Evolutionary conservation across 1,140 invertebrate species (phyloP).

Genomic region (Drosophila suzukii): DNA sequence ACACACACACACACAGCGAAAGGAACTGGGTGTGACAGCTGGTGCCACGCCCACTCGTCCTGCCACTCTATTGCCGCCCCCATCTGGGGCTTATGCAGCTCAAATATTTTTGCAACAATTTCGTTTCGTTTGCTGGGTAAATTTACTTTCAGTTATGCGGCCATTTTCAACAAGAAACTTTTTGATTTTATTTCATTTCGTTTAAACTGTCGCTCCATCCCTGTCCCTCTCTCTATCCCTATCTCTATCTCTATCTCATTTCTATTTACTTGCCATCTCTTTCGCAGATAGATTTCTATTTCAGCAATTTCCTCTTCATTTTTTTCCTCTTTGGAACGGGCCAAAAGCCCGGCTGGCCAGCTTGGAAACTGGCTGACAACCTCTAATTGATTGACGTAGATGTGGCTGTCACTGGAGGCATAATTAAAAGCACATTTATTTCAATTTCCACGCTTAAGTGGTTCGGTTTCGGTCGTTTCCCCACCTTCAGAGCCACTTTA

Average conservation of each 20-base stretch:
- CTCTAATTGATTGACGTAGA: constrained; percentile 69
- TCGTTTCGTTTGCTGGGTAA: constrained; percentile 72
- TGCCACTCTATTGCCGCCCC: background rate
- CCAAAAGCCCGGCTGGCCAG: background rate
- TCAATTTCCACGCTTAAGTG: constrained; percentile 70
- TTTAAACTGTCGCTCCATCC: constrained; percentile 15
- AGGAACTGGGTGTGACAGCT: constrained; percentile 21
- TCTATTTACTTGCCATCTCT: background rate
- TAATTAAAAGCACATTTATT: constrained; percentile 79
- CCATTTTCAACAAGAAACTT: constrained; percentile 62
- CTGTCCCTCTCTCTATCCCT: background rate
- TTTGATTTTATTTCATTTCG: constrained; percentile 41
- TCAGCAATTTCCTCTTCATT: background rate
- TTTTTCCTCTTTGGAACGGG: background rate
- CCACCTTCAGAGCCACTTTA: background rate
- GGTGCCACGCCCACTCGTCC: constrained; percentile 8
- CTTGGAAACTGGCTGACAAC: constrained; percentile 13
- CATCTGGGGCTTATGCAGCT: constrained; percentile 61
- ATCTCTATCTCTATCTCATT: background rate
- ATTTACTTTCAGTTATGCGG: constrained; percentile 77
- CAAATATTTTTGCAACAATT: constrained; percentile 80
- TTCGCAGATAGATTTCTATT: constrained; percentile 14
- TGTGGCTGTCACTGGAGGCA: constrained; percentile 58
- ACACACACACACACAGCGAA: constrained; percentile 26
- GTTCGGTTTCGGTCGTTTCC: constrained; percentile 2